Conservation (phyloP, 2,797 vertebrate species). For the Leptatherina wallacei region DNA sequence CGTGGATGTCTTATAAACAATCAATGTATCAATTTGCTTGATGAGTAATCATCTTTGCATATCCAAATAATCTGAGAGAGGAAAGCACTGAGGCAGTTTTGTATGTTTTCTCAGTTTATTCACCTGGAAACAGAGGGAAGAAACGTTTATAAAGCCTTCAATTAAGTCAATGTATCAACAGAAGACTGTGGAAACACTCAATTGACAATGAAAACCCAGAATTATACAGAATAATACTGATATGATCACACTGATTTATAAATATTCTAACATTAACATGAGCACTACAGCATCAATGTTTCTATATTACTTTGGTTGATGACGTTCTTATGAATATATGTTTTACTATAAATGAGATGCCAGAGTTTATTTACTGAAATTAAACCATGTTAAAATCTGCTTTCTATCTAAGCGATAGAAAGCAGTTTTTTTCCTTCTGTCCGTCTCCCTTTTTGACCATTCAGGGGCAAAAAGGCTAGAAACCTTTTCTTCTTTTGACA, state of each 20-base stretch:
- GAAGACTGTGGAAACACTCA: no score
- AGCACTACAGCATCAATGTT: no score
- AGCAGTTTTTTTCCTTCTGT: neutral
- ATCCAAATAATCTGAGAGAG: slow-evolving; percentile 13
- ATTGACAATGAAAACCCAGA: no score
- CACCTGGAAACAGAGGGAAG: neutral
- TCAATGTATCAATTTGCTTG: slow-evolving; percentile 28
- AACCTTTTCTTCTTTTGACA: no score
- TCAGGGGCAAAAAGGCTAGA: no score
- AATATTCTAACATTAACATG: no score
- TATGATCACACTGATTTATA: no score
- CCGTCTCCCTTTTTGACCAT: no score
- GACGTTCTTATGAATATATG: no score
- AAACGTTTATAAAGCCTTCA: neutral
- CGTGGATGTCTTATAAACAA: slow-evolving; percentile 25
- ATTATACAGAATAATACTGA: no score
- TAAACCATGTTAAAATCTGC: neutral
- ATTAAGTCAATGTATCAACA: no score
- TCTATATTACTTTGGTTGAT: no score
- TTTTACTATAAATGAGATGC: neutral
- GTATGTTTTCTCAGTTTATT: neutral
- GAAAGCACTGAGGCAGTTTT: slow-evolving; percentile 1
- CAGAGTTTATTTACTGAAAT: neutral
- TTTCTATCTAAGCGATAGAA: neutral
- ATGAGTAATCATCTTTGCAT: slow-evolving; percentile 23